A percentile compares a stretch with the other conserved stretches of the same genome.
Evolutionary conservation across 2,888 invertebrate species (phyloP).

Genomic region (Nephrocerus scutellatus): DNA sequence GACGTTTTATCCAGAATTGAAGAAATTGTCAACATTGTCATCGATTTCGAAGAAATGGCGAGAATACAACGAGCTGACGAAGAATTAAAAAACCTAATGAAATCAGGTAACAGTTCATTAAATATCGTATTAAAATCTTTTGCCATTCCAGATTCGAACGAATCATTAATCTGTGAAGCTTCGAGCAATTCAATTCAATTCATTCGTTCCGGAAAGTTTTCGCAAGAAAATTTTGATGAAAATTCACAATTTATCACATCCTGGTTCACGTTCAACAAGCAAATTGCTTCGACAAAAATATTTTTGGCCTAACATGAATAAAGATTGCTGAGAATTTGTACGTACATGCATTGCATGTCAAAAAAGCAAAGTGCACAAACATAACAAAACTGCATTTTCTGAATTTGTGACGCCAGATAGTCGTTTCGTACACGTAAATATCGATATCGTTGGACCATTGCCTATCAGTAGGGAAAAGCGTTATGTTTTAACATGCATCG

Average conservation of each 20-base stretch:
- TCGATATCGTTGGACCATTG: slow-evolving; percentile 46
- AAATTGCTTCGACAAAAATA: slow-evolving; percentile 4
- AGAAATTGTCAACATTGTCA: background rate
- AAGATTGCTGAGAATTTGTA: slow-evolving; percentile 6
- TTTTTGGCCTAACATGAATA: slow-evolving; percentile 8
- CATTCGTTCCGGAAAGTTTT: slow-evolving; percentile 11
- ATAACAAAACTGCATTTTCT: slow-evolving; percentile 4
- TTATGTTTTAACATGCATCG: slow-evolving; percentile 34
- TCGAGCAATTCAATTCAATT: slow-evolving; percentile 5
- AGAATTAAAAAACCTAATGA: background rate
- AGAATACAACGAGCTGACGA: background rate
- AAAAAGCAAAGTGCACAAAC: slow-evolving; percentile 5
- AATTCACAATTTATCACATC: slow-evolving; percentile 11
- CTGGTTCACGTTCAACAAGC: slow-evolving; percentile 3
- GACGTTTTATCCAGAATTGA: slow-evolving; percentile 5
- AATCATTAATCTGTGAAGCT: slow-evolving; percentile 12
- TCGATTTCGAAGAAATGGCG: background rate
- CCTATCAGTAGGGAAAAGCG: slow-evolving; percentile 29
- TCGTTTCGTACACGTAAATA: slow-evolving; percentile 38
- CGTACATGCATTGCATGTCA: slow-evolving; percentile 5
- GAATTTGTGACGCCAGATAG: slow-evolving; percentile 1
- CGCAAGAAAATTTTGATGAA: slow-evolving; percentile 9
- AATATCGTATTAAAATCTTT: slow-evolving; percentile 3
- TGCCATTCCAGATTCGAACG: slow-evolving; percentile 4
- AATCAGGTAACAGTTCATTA: background rate